Evolutionary conservation across 2,888 invertebrate genomes (phyloP).

Genomic region (Nipponacmea schrenckii): DNA sequence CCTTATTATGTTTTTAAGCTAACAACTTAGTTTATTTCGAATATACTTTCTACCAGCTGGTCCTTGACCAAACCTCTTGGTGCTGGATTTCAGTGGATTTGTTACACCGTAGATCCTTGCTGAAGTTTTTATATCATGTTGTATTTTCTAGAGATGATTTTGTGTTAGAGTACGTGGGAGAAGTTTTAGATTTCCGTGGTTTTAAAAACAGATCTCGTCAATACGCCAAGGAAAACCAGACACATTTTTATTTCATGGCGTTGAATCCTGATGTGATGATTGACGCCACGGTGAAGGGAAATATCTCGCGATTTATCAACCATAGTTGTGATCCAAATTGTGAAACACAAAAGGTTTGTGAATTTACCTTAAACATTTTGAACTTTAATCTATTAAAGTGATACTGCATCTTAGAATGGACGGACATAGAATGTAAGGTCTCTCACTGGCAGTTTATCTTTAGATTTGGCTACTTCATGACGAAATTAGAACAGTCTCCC

Average conservation of each 20-base stretch:
- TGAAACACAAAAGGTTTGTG: conserved; percentile 88
- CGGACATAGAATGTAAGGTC: background rate
- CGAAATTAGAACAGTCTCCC: no score
- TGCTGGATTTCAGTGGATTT: no score
- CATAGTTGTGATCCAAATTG: conserved; percentile 99
- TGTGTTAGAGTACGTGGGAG: conserved; percentile 98
- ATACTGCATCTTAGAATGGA: no score
- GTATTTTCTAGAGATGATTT: conserved; percentile 81
- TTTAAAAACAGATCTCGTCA: conserved; percentile 88
- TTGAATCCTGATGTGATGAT: conserved; percentile 92
- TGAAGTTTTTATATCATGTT: no score
- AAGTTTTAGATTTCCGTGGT: conserved; percentile 91
- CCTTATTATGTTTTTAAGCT: no score
- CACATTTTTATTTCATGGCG: conserved; percentile 98
- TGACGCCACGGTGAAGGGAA: conserved; percentile 95
- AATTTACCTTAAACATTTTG: background rate
- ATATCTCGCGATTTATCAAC: conserved; percentile 96
- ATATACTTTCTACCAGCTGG: no score
- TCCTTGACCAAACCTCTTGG: no score
- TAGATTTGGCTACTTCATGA: no score
- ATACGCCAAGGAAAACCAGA: conserved; percentile 89
- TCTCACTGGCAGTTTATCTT: background rate
- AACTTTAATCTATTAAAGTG: no score
- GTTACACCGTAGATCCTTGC: no score
- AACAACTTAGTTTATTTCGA: no score